phyloP scores from a whole-genome alignment of 2,113 vertebrate species.

The Eupsittula cactorum region DNA sequence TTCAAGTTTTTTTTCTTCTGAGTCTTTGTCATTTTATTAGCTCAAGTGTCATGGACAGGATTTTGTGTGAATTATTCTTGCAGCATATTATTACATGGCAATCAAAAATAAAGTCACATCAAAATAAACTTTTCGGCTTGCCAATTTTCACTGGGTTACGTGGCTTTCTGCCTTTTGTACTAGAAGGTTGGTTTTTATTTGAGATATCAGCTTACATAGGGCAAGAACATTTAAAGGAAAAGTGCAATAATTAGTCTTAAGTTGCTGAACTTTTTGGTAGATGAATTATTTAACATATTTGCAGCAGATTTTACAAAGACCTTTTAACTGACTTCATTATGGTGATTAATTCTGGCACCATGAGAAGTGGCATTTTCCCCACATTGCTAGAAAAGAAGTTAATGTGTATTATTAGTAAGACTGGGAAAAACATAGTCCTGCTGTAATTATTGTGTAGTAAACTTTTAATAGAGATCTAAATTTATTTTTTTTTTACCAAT shows the following conservation, averaged over 20 bases:
- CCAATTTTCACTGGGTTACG: slow-evolving; percentile 60
- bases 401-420: neutral
- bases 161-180: slow-evolving; percentile 14
- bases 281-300: slow-evolving; percentile 21
- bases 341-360: neutral
- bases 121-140: slow-evolving; percentile 64
- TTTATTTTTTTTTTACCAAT: neutral
- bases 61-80: no score
- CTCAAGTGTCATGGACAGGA: no score
- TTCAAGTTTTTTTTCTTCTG: no score
- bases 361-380: slow-evolving; percentile 14
- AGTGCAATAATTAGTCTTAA: neutral
- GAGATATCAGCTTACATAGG: slow-evolving; percentile 13
- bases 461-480: neutral
- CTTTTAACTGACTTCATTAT: slow-evolving; percentile 32
- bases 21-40: no score
- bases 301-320: slow-evolving; percentile 1
- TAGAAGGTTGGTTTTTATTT: neutral
- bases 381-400: slow-evolving; percentile 16
- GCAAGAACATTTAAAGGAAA: slow-evolving; percentile 54
- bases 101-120: slow-evolving; percentile 8
- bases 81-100: slow-evolving; percentile 30
- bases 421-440: slow-evolving; percentile 10
- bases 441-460: neutral
- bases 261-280: slow-evolving; percentile 21